Evolutionary conservation across 2,113 vertebrate species (phyloP), one percentile per base, ranked within the genome.

Genomic region (Dolichotis patagonum): DNA sequence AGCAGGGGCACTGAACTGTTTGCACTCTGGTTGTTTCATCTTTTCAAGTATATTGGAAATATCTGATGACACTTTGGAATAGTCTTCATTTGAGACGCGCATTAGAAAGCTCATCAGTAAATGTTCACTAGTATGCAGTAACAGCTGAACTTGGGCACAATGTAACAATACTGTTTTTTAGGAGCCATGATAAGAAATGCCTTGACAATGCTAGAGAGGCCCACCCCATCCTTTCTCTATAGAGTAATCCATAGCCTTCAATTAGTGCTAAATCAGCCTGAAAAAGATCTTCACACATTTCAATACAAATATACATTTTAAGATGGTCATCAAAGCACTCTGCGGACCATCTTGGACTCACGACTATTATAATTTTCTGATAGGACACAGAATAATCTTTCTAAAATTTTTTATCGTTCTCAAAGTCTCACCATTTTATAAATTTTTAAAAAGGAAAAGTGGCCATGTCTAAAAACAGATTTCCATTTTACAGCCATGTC

Each of bases 11-110:
- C 49, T 96, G 88, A 97, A 98, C 84, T 86, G 43, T 97, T 98
- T 88, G 88, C 88, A 98, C 80, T 98, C 93, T 91, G 41, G 93
- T 54, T 95, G 67, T 73, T 96, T 49, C 94, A 97, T 95, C 78
- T 91, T 97, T 97, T 90, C 92, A 95, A 98, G 93, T 69, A 97
- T 67, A 94, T 95, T 96, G 95, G 89, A 98, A 96, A 94, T 97
- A 97, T 94, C 91, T 97, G 95, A 97, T 97, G 92, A 91, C 77
- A 95, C 91, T 98, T 97, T 69, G 93, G 69, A 94, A 84, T 92
- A 97, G 95, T 98, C 78, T 49, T 96, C 88, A 71, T 94, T 94
- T 81, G 95, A 96, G 87, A 94, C 88, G 54, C 38, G 28, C 89
- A 94, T 88, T 63, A 92, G 35, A 81, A n/a, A 93, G 26, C 82